Evolutionary conservation across 2,888 invertebrate species (phyloP).

Genomic region (Aplocera efformata): DNA sequence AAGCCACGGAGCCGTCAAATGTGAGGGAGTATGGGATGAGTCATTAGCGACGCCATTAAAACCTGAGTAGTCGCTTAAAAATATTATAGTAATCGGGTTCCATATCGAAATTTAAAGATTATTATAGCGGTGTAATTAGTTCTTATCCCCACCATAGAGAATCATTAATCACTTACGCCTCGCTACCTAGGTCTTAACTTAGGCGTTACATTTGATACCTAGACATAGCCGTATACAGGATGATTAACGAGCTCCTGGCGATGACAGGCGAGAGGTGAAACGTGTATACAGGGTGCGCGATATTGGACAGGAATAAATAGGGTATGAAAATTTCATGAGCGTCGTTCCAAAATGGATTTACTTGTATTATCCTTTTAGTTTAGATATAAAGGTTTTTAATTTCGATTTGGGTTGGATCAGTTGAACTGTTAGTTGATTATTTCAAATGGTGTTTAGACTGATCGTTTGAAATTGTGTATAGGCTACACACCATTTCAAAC

Average conservation of each 20-base stretch:
- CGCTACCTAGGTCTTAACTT: conserved; percentile 35
- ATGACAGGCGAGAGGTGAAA: conserved; percentile 62
- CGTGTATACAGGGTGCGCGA: conserved; percentile 52
- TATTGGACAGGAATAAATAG: conserved; percentile 24
- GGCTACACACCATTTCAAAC: no score
- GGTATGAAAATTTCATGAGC: conserved; percentile 27
- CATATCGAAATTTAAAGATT: no score
- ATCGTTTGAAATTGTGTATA: no score
- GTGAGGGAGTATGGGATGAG: no score
- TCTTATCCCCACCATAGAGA: background rate
- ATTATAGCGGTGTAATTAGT: no score
- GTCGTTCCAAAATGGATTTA: conserved; percentile 15
- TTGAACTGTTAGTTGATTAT: no score
- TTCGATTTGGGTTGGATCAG: no score
- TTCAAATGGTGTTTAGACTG: no score
- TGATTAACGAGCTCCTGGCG: conserved; percentile 71
- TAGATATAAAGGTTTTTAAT: background rate
- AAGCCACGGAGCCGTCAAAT: no score
- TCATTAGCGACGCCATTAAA: no score
- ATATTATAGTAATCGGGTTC: no score
- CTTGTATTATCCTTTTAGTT: conserved; percentile 7
- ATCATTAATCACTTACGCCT: conserved; percentile 27
- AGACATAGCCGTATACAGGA: conserved; percentile 44
- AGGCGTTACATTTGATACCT: conserved; percentile 55
- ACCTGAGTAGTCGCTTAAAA: no score